Conservation (phyloP, 2,888 invertebrate genomes). For the Caenorhabditis japonica region DNA sequence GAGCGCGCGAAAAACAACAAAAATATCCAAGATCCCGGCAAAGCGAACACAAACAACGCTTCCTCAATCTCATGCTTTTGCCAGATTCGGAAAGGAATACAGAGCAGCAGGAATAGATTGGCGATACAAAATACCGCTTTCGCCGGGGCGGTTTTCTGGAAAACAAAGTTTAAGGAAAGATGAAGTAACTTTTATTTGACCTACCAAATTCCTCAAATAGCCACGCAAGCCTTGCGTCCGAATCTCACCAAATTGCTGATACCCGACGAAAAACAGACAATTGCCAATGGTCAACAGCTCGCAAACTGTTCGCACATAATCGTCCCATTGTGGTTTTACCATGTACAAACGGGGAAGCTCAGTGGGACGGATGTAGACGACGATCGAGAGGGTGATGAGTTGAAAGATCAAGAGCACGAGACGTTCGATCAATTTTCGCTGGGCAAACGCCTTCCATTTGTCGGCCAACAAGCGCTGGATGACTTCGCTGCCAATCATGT, state of each 20-base stretch:
- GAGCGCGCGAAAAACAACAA: constrained; percentile 98
- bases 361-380: constrained; percentile 90
- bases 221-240: constrained; percentile 91
- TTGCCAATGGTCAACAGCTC: constrained; percentile 89
- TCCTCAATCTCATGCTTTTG: constrained; percentile 85
- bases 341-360: constrained; percentile 81
- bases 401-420: constrained; percentile 90
- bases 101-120: constrained; percentile 84
- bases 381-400: constrained; percentile 88
- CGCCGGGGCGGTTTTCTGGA: constrained; percentile 91
- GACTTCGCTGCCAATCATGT: constrained; percentile 98
- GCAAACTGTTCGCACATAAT: constrained; percentile 83
- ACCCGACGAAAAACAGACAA: constrained; percentile 88
- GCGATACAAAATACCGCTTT: constrained; percentile 93
- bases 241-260: constrained; percentile 94
- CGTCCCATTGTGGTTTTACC: constrained; percentile 66
- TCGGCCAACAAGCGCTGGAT: constrained; percentile 96
- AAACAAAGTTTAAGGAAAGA: constrained; percentile 6
- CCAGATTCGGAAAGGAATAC: constrained; percentile 69
- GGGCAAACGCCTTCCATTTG: constrained; percentile 98
- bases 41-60: constrained; percentile 89
- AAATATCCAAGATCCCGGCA: constrained; percentile 96
- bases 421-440: constrained; percentile 93
- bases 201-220: constrained; percentile 91
- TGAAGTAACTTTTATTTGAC: constrained; percentile 57